Base-by-base conservation (phyloP, 2,797 vertebrate species). In the Acipenser transmontanus region DNA sequence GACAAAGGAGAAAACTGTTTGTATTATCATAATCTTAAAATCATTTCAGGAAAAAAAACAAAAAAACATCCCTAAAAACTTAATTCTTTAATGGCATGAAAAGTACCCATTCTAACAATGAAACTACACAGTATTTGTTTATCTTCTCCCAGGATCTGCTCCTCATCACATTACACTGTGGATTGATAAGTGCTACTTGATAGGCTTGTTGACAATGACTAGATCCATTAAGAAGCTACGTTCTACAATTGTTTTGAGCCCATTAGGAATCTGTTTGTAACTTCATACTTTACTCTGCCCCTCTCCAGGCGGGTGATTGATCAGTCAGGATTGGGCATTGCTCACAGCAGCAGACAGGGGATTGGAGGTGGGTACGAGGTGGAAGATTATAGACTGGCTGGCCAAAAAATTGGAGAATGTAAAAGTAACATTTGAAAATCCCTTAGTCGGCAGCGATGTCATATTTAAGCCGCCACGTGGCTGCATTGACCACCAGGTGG, bases 221-320 rank as follows among this genome's bases (percentile, higher is more conserved):
- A 49, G 52, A n/a, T 68, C 62, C 56, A 50, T 10, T 47, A 49
- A 50, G 54, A 64, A 52, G 50, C 48, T 68, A 47, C 62, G 60
- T 59, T 50, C 67, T 50, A 59, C 17, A 57, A 17, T 52, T 50
- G 49, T 63, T 52, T 59, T 17, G 48, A 64, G 62, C 50, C 62
- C 54, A 51, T 59, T 49, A 56, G 17, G 57, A 59, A 52, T 62
- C 62, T 64, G 67, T 56, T 49, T 64, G 67, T 64, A 68, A 68
- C 52, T 50, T 64, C 62, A 63, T 50, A 59, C 48, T 64, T 62
- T 59, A 50, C 63, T 64, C 14, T 51, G 67, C 14, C 49, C 34
- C 51, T 49, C 34, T 4, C 34, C 34, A 4, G 34, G 34, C 34
- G 67, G 54, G n/a, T 11, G n/a, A 48, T 50, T 14, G 51, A 14